Evolutionary conservation across 2,113 vertebrate species (phyloP), one percentile per base, ranked within the genome.

Genomic region (Microcebus murinus): DNA sequence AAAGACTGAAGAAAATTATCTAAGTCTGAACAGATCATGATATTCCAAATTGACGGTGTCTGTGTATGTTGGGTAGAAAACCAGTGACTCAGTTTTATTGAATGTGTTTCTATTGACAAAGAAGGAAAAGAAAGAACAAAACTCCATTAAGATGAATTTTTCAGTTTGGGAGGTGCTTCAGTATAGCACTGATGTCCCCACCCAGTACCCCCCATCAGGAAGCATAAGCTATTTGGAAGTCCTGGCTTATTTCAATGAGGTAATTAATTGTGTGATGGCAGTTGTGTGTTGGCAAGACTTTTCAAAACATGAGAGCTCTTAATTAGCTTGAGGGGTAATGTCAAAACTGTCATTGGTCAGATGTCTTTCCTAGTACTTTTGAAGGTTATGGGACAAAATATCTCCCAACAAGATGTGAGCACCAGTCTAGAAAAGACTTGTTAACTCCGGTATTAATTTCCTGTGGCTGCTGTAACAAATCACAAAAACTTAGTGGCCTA

Each of bases 291-390:
- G 71, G 20, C 31, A 70, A 67, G 11, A 12, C 42, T 86, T 67
- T 89, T 57, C 39, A 84, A 39, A 86, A 70, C 52, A 70, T 81
- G 52, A 81, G 50, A 55, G 17, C 3, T 55, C 82, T 85, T 52
- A 92, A 68, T 85, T 85, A 68, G 50, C 79, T 92, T 70, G 57
- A 85, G 45, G 67, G 25, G 61, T 52, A 61, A 77, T 42, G 20
- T 87, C 71, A 45, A 48, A 71, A 48, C 12, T 45, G 23, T 70
- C 57, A 74, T 29, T 81, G 31, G 65, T 76, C 50, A 90, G 48
- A 81, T 70, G 25, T 85, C 12, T 70, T 93, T 67, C 92, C 29
- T 89, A 81, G 70, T 57, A 45, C 27, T 92, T 27, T 95, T 89
- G 14, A 83, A 86, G 12, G 48, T 18, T 55, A 25, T 68, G 52